Base-by-base conservation (phyloP, 1,140 invertebrate species). In the Meloidogyne floridensis region DNA sequence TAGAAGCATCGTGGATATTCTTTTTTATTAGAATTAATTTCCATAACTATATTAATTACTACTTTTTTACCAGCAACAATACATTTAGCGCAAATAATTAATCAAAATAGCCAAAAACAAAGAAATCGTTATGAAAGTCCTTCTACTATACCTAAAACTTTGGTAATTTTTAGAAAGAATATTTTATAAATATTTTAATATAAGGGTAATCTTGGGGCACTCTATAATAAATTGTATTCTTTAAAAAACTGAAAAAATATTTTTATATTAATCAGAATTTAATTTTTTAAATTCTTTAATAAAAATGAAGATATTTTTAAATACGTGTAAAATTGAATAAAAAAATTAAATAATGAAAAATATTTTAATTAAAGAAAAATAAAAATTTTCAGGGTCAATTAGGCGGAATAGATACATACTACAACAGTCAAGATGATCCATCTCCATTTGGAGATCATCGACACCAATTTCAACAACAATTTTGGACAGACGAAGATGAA, bases 1-100 rank as follows among this genome's bases (percentile, higher is more conserved):
- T 20, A 84, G 86, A 86, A 86, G n/a, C 85, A 86, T 51, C 54
- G 86, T 11, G 85, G 85, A 51, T 86, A 86, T 56, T 87, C 86
- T 18, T 86, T 81, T n/a, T 86, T 81, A 59, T 43, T 86, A 13
- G 84, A 86, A 73, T 65, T 84, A 47, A 56, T 81, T 10, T 80
- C 83, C 20, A 47, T 81, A 10, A 3, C 77, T 18, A 32, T 77
- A 13, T 72, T 85, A 9, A 53, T 82, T 43, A 51, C 75, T 8
- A 79, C 86, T 20, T 42, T 86, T 11, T 47, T 84, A 11, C 77
- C 80, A 18, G 85, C 85, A 43, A 77, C 87, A 18, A 51, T 80
- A 20, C 80, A 87, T 80, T 59, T 85, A 53, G 59, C 47, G 20
- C 20, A 54, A 77, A 43, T 78, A 54, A 80, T 15, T 71, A 15